Percentiles rank a stretch among this genome's conserved stretches.
Conservation (phyloP, 2,797 vertebrate genomes). For the Scarus forsteni region DNA sequence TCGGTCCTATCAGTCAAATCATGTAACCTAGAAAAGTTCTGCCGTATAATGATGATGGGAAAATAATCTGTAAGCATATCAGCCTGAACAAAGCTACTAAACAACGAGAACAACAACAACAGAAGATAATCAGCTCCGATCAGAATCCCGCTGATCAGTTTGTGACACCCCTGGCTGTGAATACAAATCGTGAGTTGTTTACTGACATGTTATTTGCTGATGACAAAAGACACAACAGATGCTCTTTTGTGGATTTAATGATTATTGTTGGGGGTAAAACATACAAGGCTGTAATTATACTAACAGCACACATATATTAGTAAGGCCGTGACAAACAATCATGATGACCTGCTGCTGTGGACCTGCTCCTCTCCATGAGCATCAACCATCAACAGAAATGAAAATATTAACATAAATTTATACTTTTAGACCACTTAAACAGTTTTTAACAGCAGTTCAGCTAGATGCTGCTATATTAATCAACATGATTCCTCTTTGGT, state of each 20-base stretch:
- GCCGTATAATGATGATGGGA: not conserved
- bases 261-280: slow-evolving; percentile 6
- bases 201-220: slow-evolving; percentile 3
- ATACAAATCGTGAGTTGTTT: not conserved
- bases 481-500: too few relatives aligned
- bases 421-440: too few relatives aligned
- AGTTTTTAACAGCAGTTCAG: too few relatives aligned
- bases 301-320: too few relatives aligned
- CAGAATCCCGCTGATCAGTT: not conserved
- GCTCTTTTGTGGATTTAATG: slow-evolving; percentile 25
- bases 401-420: too few relatives aligned
- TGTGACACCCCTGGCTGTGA: slow-evolving; percentile 6
- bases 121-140: not conserved
- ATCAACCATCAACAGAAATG: too few relatives aligned
- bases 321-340: too few relatives aligned
- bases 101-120: not conserved
- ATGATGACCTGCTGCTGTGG: too few relatives aligned
- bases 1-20: not conserved
- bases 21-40: slow-evolving; percentile 3
- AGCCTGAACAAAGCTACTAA: slow-evolving; percentile 1
- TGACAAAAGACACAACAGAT: slow-evolving; percentile 3
- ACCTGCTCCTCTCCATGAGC: too few relatives aligned
- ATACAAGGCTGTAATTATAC: not conserved
- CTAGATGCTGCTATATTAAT: too few relatives aligned
- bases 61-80: slow-evolving; percentile 8